Evolutionary conservation across 2,797 vertebrate genomes (phyloP).

Genomic region (Leuciscus waleckii): DNA sequence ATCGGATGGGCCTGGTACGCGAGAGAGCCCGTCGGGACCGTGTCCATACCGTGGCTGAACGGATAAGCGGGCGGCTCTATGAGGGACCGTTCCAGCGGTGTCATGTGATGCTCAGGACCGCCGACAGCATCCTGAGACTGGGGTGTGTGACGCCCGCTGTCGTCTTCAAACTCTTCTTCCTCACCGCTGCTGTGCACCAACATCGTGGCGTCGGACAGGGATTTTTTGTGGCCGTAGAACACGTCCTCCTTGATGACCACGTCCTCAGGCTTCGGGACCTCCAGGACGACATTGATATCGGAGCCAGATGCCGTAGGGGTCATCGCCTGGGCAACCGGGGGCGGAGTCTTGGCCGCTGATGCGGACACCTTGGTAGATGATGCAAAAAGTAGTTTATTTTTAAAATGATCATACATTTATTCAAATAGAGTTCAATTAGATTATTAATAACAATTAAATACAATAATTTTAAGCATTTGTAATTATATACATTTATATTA

Average conservation of each 20-base stretch:
- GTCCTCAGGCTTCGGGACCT: slow-evolving; percentile 81
- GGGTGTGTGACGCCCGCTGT: slow-evolving; percentile 74
- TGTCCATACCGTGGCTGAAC: slow-evolving; percentile 76
- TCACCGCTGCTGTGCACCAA: slow-evolving; percentile 96
- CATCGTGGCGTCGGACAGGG: slow-evolving; percentile 96
- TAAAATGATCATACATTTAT: background rate
- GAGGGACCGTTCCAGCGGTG: slow-evolving; percentile 75
- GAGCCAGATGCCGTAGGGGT: slow-evolving; percentile 78
- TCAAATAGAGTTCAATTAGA: background rate
- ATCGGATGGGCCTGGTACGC: slow-evolving; percentile 84
- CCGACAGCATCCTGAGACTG: slow-evolving; percentile 76
- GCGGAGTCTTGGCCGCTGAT: slow-evolving; percentile 80
- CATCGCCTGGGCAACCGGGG: slow-evolving; percentile 66
- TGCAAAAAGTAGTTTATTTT: background rate
- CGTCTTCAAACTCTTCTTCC: slow-evolving; percentile 90
- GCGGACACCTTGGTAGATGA: slow-evolving; percentile 69
- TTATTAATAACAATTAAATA: background rate
- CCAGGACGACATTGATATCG: slow-evolving; percentile 82
- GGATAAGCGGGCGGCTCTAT: slow-evolving; percentile 82
- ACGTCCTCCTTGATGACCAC: slow-evolving; percentile 76
- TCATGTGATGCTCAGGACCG: slow-evolving; percentile 64
- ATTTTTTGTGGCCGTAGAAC: slow-evolving; percentile 92
- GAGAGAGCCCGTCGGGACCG: slow-evolving; percentile 75
- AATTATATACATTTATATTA: background rate
- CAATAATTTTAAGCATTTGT: background rate